Base-by-base conservation (phyloP, 2,888 invertebrate species). In the Seira sanloemensis region DNA sequence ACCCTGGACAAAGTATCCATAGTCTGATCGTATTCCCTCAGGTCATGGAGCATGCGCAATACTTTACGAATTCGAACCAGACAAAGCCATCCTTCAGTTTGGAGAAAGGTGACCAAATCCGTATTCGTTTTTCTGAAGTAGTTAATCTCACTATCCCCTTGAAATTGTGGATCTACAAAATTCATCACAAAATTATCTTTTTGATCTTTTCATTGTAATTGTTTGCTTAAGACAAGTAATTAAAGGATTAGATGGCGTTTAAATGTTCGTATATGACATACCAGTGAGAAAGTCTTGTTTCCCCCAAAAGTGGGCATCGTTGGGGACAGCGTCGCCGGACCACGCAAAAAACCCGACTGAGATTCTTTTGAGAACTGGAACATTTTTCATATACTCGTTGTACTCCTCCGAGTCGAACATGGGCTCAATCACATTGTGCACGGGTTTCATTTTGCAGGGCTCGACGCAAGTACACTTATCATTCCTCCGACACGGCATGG, bases 51-150 rank as follows among this genome's bases (percentile, higher is more conserved):
- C 81, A 81, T 73, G 16, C 81, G 75, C 25, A 81, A 65, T n/a
- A 81, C 62, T 25, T 81, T 81, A 50, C 81, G 75, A 66, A 81
- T 71, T 23, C 81, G 27, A 12, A 81, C 76, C 12, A 81, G 71
- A 27, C 81, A 81, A 18, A 81, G 75, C 81, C 81, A 81, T 7
- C 81, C 81, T 76, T 81, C 81, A n/a, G 81, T 81, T 37, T 81
- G 81, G 27, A 81, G 73, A 37, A 81, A 81, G 2, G 81, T 76
- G 71, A 81, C 81, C 19, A 81, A 65, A 19, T 81, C 81, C 9
- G 81, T 76, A 27, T 76, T 81, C 16, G 81, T 76, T 25, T 81
- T 81, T 37, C 81, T 76, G 46, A 81, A 81, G 50, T 76, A 81
- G 23, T 81, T 81, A 76, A 81, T 71, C 76, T 81, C 81, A 27